Conservation (phyloP, 2,888 invertebrate species). For the Scotopteryx bipunctaria region DNA sequence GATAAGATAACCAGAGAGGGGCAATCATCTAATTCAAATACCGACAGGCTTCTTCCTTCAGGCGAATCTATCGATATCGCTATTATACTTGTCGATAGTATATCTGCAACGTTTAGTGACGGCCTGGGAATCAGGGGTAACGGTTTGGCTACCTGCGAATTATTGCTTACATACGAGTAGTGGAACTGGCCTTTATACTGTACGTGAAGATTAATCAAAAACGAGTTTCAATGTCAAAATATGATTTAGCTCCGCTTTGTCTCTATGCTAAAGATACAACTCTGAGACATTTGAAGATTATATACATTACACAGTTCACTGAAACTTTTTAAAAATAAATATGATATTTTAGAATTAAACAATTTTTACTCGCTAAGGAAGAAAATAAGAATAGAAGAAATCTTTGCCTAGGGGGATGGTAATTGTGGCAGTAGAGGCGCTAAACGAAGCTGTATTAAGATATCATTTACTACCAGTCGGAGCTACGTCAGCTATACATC, state of each 20-base stretch:
- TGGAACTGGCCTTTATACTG: too few relatives aligned
- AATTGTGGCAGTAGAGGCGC: constrained; percentile 17
- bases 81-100: constrained; percentile 33
- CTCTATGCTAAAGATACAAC: too few relatives aligned
- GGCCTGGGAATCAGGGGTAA: constrained; percentile 9
- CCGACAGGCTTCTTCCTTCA: constrained; percentile 26
- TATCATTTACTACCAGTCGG: constrained; percentile 19
- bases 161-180: too few relatives aligned
- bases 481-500: constrained; percentile 43
- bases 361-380: neutral
- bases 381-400: neutral
- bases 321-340: too few relatives aligned
- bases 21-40: constrained; percentile 33
- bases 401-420: constrained; percentile 9
- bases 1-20: constrained; percentile 33
- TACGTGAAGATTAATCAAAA: too few relatives aligned
- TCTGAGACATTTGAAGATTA: too few relatives aligned
- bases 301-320: too few relatives aligned
- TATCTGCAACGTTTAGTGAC: constrained; percentile 25
- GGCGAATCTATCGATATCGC: constrained; percentile 27
- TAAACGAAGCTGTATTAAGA: constrained; percentile 19
- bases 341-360: too few relatives aligned
- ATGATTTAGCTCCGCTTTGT: too few relatives aligned
- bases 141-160: neutral
- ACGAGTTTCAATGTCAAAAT: too few relatives aligned